These are phyloP conservation scores for Spongilla lacustris DNA, from an alignment of 37 sponge, comb jelly and placozoan genomes.

Conservation along the genomic window DNA sequence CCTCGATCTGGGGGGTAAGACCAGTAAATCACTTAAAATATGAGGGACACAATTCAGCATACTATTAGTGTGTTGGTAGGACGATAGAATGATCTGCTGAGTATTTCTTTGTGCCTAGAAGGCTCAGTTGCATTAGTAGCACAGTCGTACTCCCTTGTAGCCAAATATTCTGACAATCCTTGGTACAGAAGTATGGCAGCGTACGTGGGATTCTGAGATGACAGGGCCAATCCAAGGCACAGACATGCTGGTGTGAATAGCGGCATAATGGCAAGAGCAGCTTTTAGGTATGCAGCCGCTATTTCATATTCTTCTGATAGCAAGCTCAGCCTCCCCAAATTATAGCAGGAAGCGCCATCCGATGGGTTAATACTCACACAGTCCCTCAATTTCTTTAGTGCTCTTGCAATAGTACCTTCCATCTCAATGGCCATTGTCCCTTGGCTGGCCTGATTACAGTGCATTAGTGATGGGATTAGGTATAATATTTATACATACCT, in stretches of 20 bases:
- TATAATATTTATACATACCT: slow-evolving; percentile 44
- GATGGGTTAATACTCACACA: slow-evolving; percentile 68
- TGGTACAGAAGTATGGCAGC: slow-evolving; percentile 50
- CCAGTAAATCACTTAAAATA: not conserved
- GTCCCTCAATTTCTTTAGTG: slow-evolving; percentile 81
- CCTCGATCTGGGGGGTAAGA: slow-evolving; percentile 32
- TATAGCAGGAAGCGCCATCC: slow-evolving; percentile 59
- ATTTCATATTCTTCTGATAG: slow-evolving; percentile 65
- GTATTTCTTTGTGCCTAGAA: slow-evolving; percentile 5
- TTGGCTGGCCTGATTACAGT: slow-evolving; percentile 34
- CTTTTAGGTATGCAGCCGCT: slow-evolving; percentile 72
- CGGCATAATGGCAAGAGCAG: slow-evolving; percentile 78
- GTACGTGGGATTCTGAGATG: not conserved
- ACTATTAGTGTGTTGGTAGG: slow-evolving; percentile 63
- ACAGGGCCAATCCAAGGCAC: slow-evolving; percentile 70
- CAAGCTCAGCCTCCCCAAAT: slow-evolving; percentile 81
- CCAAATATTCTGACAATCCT: slow-evolving; percentile 64
- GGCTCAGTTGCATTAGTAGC: not conserved
- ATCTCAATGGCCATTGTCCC: slow-evolving; percentile 58
- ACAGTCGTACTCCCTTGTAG: not conserved
- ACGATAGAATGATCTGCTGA: slow-evolving; percentile 55
- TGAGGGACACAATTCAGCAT: slow-evolving; percentile 3
- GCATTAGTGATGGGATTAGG: not conserved
- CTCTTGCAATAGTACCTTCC: slow-evolving; percentile 79
- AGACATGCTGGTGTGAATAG: slow-evolving; percentile 56